Evolutionary conservation across 2,888 invertebrate genomes (phyloP), one percentile per base, ranked within the genome.

Genomic region (Quadroppia sp.): DNA sequence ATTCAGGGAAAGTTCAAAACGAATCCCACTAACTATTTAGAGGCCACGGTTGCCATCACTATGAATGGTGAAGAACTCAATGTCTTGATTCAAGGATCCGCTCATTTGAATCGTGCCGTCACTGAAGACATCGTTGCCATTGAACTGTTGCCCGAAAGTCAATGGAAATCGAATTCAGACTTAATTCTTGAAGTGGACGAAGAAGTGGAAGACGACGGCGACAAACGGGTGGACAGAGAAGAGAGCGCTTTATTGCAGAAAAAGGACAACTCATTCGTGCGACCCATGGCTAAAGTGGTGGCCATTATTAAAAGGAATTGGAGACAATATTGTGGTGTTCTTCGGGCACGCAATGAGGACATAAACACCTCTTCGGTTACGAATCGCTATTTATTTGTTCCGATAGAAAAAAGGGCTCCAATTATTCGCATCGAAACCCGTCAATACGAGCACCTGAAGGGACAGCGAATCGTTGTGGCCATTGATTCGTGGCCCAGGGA

Each of bases 311-410:
- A 92, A 77, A 87, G 98, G 74, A 98, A 97, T 81, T 97, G 98
- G 96, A 86, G 96, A 53, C 97, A 96, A 81, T 98, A 97, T 83
- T 99, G 98, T 84, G 99, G 99, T 17, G 94, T 98, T 79, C 83
- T 99, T 73, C 88, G 92, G 82, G 88, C 32, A n/a, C 20, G 67
- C 32, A 56, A 67, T 53, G 72, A 73, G 40, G 23, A 25, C 20
- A 48, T 73, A 0, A 67, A 59, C 20, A 40, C 69, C 11, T 61
- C 61, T 20, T 32, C 59, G 20, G 36, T 42, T 0, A 28, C 3
- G 6, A 45, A 72, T 23, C 30, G 56, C n/a, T 71, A 74, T 81
- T 84, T 98, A 2, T 98, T 99, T 84, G 87, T 94, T 1, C 96
- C 99, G 28, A 93, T 97, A 0, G 97, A 99, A 81, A 88, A 90